These are phyloP conservation scores for Cenopis cana DNA, from an alignment of 2,888 invertebrate genomes.

Conservation along the genomic window DNA sequence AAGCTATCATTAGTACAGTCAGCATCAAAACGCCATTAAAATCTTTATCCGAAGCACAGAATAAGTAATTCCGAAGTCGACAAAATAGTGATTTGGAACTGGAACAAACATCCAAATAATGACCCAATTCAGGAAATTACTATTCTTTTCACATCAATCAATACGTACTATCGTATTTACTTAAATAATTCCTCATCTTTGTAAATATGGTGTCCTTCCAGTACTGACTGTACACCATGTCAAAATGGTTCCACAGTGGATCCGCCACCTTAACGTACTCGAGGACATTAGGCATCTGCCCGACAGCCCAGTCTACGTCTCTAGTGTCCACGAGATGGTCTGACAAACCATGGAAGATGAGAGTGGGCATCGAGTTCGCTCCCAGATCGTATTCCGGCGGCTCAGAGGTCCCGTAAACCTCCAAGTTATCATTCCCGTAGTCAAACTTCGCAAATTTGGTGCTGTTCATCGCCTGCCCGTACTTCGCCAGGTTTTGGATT, in stretches of 20 bases:
- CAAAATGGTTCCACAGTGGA: conserved; percentile 59
- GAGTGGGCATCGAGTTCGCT: conserved; percentile 61
- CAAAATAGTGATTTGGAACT: too few relatives aligned
- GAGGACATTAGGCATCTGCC: conserved; percentile 82
- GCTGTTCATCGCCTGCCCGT: conserved; percentile 63
- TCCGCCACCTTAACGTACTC: conserved; percentile 83
- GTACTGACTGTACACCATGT: conserved; percentile 50
- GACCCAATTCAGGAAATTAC: too few relatives aligned
- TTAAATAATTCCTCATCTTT: conserved; percentile 10
- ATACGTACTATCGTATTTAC: neutral
- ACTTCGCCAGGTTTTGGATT: conserved; percentile 63
- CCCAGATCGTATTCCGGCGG: conserved; percentile 65
- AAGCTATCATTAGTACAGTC: too few relatives aligned
- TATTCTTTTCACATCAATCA: too few relatives aligned
- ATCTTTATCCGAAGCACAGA: too few relatives aligned
- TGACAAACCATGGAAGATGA: conserved; percentile 66
- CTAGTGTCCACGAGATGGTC: conserved; percentile 86
- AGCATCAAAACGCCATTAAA: too few relatives aligned
- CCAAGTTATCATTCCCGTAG: conserved; percentile 63
- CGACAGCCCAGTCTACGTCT: conserved; percentile 83
- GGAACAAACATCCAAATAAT: too few relatives aligned
- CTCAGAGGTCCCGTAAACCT: conserved; percentile 57
- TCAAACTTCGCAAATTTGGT: conserved; percentile 67
- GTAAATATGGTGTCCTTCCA: conserved; percentile 17
- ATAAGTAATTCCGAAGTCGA: too few relatives aligned